phyloP scores from a whole-genome alignment of 1,140 invertebrate species.

The Drosophila arawakana region DNA sequence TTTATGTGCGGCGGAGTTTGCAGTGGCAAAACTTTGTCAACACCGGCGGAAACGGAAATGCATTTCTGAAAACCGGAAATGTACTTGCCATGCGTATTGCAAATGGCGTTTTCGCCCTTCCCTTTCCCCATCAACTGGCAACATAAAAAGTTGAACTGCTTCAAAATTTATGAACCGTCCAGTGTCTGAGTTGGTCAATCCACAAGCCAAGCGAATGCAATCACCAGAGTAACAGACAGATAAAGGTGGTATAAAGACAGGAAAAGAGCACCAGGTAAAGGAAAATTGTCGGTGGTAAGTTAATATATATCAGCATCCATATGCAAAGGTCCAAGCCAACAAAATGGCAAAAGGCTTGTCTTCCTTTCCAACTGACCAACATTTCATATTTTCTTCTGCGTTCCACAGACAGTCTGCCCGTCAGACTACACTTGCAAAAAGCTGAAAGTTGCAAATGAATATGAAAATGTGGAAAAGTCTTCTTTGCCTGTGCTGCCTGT shows the following conservation, averaged over 20 bases:
- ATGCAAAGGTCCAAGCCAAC: conserved; percentile 14
- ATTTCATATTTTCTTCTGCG: conserved; percentile 30
- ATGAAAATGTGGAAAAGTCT: conserved; percentile 31
- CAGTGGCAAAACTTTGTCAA: conserved; percentile 33
- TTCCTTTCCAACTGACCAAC: neutral
- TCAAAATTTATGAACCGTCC: conserved; percentile 28
- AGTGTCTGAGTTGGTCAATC: neutral
- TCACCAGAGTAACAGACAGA: conserved; percentile 4
- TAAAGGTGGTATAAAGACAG: neutral
- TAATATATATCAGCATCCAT: conserved; percentile 32
- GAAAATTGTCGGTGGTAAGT: conserved; percentile 2
- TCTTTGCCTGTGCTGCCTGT: conserved; percentile 1
- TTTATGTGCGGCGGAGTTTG: conserved; percentile 56
- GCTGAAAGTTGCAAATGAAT: conserved; percentile 25
- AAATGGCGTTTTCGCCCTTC: conserved; percentile 46
- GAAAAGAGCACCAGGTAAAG: neutral
- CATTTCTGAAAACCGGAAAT: conserved; percentile 79
- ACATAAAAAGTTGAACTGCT: conserved; percentile 16
- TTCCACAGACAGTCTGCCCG: conserved; percentile 2
- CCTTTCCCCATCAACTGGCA: neutral
- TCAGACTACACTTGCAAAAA: conserved; percentile 6
- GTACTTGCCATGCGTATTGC: conserved; percentile 70
- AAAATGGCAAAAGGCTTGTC: conserved; percentile 9
- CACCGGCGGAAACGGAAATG: conserved; percentile 70
- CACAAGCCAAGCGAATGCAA: neutral